phyloP scores from a whole-genome alignment of 2,797 vertebrate species.

The Sebastes kiyomatsui region DNA sequence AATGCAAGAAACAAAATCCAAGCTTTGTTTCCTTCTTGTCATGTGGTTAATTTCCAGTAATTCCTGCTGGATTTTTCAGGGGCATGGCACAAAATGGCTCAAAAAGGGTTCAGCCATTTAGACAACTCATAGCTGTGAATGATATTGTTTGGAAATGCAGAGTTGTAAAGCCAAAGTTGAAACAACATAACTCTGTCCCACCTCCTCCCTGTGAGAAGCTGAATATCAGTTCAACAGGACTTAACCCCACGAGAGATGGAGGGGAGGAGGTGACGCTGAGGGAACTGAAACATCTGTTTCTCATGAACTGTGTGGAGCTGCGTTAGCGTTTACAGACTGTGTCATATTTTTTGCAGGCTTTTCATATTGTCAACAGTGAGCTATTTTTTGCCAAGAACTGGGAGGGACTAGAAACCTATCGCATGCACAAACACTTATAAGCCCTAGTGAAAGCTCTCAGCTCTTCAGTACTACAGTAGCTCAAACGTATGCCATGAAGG shows the following conservation, averaged over 20 bases:
- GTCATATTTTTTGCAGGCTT: constrained; percentile 78
- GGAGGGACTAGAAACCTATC: constrained; percentile 50
- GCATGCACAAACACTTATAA: constrained; percentile 71
- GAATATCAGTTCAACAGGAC: constrained; percentile 38
- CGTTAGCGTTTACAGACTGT: constrained; percentile 72
- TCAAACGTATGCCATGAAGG: constrained; percentile 57
- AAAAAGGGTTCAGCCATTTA: constrained; percentile 66
- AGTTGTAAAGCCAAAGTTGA: constrained; percentile 79
- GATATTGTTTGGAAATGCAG: constrained; percentile 72
- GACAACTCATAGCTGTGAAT: constrained; percentile 67
- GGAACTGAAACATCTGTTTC: constrained; percentile 79
- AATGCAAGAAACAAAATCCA: constrained; percentile 79
- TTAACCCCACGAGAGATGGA: constrained; percentile 31
- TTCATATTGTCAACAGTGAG: constrained; percentile 75
- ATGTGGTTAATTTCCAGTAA: constrained; percentile 65
- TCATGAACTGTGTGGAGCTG: constrained; percentile 64
- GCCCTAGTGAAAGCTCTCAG: constrained; percentile 61
- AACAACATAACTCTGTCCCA: constrained; percentile 27
- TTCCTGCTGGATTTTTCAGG: constrained; percentile 83
- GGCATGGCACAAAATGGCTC: constrained; percentile 66
- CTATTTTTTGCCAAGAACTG: constrained; percentile 66
- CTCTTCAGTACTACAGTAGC: constrained; percentile 58
- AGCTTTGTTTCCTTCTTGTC: constrained; percentile 73
- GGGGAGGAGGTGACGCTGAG: constrained; percentile 48
- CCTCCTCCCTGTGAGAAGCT: constrained; percentile 44